Evolutionary conservation across 1,140 invertebrate genomes (phyloP), one percentile per base, ranked within the genome.

Genomic region (Rhizoglyphus robini): DNA sequence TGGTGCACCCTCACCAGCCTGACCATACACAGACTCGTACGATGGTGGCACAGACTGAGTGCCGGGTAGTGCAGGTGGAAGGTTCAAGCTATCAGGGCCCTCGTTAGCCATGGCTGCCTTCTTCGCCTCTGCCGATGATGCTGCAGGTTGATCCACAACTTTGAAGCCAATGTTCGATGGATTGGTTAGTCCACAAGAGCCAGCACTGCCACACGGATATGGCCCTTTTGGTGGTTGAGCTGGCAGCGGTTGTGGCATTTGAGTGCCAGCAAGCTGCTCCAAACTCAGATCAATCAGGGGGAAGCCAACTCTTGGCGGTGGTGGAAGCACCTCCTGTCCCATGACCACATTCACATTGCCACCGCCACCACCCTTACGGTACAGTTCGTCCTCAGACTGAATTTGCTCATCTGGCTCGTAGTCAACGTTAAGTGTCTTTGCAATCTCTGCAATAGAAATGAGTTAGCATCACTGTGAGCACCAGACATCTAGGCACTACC

Each of bases 391-490:
- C 27, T 64, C 63, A 4, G 15, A 5, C 18, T 51, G 46, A 20
- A 64, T 30, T 20, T 64, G 46, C n/a, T 31, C 47, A 36, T 64
- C 63, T 20, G 94, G 90, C 69, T 88, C 86, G 76, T 96, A 97
- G 51, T 85, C 82, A 51, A 96, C 83, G 75, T 91, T 87, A 72
- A 92, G 94, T 75, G 88, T 91, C 74, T 90, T 96, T 3, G 95
- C 91, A 70, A 99, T 99, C 79, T 97, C 95, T 71, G 36, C 15
- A 48, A 61, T n/a, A 66, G n/a, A n/a, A 4, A 46, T 46, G 32
- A 47, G 4, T 49, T 11, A 51, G 1, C 13, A 4, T 27, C 23
- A 23, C 11, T 20, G 29, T 25, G 29, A 51, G 13, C n/a, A 25
- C 23, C 13, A 13, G 2, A 27, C 13, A 4, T 20, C 23, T 23